Base-by-base conservation (phyloP, 2,797 vertebrate genomes). In the Poeciliopsis turneri region DNA sequence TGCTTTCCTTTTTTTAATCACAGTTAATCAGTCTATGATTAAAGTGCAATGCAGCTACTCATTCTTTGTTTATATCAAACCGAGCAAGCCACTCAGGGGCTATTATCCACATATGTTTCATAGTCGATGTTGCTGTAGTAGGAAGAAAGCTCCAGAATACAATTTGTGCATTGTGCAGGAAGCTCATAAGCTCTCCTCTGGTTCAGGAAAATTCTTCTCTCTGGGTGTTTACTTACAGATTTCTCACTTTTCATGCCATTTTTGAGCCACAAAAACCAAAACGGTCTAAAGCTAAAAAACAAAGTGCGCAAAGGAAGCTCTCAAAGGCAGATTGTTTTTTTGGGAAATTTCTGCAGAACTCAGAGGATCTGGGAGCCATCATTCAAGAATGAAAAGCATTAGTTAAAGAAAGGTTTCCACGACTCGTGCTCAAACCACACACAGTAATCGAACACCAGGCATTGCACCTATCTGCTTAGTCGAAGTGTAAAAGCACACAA, bases 381-480 rank as follows among this genome's bases (percentile, higher is more conserved):
- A 41, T 49, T 71, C 3, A 75, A 77, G 25, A 75, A 77, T 70
- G 33, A 46, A 25, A n/a, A 41, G 30, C 28, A 74, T 76, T 70
- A 33, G 53, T 28, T n/a, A 73, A 49, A 30, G 6, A 4, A 3
- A 20, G 36, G 20, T 78, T n/a, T 74, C 43, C 30, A n/a, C 23
- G 30, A 51, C 59, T 2, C 23, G 36, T 72, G 47, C 28, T 77
- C n/a, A 46, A 72, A 49, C 41, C 33, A 23, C 66, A 70, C 7
- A 73, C 7, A 68, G 39, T 75, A 41, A 75, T 61, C 39, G 36
- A 75, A 15, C 33, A 28, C 23, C 64, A 78, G 77, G 46, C 36
- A 55, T 81, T 64, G 39, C 61, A 78, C 25, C 39, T 49, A 36
- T 66, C 25, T 3, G 61, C 15, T 68, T 43, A 45, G 51, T 51